Evolutionary conservation across 2,888 invertebrate genomes (phyloP).

Genomic region (Smittia aterrima): DNA sequence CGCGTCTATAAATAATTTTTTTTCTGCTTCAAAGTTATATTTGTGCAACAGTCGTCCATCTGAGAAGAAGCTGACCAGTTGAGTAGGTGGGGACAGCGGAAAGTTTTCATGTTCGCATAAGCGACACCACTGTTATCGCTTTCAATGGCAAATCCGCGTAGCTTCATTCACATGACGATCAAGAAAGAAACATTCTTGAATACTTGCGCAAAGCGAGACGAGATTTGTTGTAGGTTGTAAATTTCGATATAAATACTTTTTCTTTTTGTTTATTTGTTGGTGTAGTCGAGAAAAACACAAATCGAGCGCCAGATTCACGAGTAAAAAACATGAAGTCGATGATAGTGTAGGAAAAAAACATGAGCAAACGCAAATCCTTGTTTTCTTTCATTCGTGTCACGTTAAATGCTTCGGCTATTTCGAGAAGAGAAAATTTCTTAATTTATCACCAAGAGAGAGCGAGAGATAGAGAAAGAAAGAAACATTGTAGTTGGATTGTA

Average conservation of each 20-base stretch:
- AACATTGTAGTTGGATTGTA: background rate
- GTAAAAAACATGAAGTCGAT: slow-evolving; percentile 34
- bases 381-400: slow-evolving; percentile 35
- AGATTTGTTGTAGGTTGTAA: slow-evolving; percentile 38
- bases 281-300: slow-evolving; percentile 13
- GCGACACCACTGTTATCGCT: slow-evolving; percentile 29
- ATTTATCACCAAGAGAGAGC: no score
- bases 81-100: background rate
- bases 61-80: background rate
- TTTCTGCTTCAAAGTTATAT: slow-evolving; percentile 36
- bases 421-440: no score
- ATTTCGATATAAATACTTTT: slow-evolving; percentile 18
- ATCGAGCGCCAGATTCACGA: slow-evolving; percentile 13
- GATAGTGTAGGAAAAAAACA: slow-evolving; percentile 15
- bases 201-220: slow-evolving; percentile 4
- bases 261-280: slow-evolving; percentile 11
- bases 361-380: slow-evolving; percentile 37
- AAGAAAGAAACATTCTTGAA: slow-evolving; percentile 3
- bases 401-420: slow-evolving; percentile 24
- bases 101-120: background rate
- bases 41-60: slow-evolving; percentile 38
- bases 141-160: background rate
- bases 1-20: slow-evolving; percentile 17
- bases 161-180: slow-evolving; percentile 31
- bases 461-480: no score